Base-by-base conservation (phyloP, 2,888 invertebrate species). In the Siphonodentalium dalli region DNA sequence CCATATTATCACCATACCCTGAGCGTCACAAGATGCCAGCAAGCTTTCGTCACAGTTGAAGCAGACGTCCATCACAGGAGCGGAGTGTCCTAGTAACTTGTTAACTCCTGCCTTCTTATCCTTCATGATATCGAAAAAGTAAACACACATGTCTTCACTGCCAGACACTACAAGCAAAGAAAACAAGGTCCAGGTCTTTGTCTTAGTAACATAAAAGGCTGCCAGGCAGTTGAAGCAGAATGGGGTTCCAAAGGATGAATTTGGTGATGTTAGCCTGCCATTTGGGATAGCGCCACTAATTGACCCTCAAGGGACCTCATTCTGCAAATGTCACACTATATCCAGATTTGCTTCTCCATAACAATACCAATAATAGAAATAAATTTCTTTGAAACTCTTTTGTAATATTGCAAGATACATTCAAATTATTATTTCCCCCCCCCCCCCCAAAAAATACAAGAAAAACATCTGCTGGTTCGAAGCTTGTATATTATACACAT, bases 1-100 rank as follows among this genome's bases (percentile, higher is more conserved):
- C 82, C 82, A 82, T 5, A 82, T 75, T 34, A 83, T 82, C 3
- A 82, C 80, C 60, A 74, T 74, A 6, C 82, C 92, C 65, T 90
- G 87, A 46, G 88, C 85, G 85, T 93, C 93, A 77, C 90, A 90
- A 27, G 91, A 90, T 33, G 92, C 92, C 58, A 93, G 84, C 64
- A 92, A 84, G 74, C 90, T 90, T 84, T 93, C 92, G 81, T 92
- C 91, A 82, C 91, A 91, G 83, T 92, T 92, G 82, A 93, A 92
- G 67, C 89, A 88, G 26, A 92, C 89, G 46, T 91, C 90, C 20
- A 92, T 83, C 46, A 92, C 90, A 0, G 92, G 88, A n/a, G 88
- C 87, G 1, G 91, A 89, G 82, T 93, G 93, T 7, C 92, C 90
- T 82, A 87, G 85, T 13, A 88, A 82, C 72, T 86, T 85, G 78